Evolutionary conservation across 2,797 vertebrate genomes (phyloP), one percentile per base, ranked within the genome.

Genomic region (Hippoglossus hippoglossus): DNA sequence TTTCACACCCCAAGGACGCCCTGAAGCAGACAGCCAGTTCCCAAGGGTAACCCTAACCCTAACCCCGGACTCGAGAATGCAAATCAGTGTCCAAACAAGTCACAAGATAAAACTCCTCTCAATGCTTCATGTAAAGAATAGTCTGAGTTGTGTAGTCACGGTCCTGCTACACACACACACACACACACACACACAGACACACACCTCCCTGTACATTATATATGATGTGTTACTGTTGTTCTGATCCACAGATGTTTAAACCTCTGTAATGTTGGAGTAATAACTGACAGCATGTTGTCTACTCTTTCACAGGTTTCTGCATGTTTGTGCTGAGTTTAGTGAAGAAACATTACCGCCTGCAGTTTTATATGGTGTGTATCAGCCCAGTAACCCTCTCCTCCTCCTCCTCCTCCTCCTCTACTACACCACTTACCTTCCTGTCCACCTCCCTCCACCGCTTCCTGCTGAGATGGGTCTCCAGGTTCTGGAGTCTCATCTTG

Each of bases 271-370:
- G 46, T 63, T 62, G 41, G n/a, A 39, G 57, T 39, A n/a, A 57
- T 73, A 55, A 58, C 89, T 95, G 92, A 95, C 73, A 39, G 81
- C 87, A 86, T 95, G 88, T 95, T 93, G 88, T 96, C 88, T 93
- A 75, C 93, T 94, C 89, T 93, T 95, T 94, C 87, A 86, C 95
- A 99, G 98, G 98, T 94, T 99, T 99, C 96, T 99, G 98, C 96
- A 96, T 99, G 96, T 99, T 99, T 97, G 98, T 99, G 79, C 95
- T 99, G 95, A 99, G 98, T 94, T 96, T 99, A 96, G 97, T 99
- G 96, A 99, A 99, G 97, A 99, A 96, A 91, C 97, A 98, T 88
- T 99, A 98, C 90, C 97, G 98, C 80, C 96, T 99, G 92, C 98
- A 99, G 94, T 99, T 99, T 96, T 99, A 99, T 86, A 99, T 99